A percentile compares a stretch with the other conserved stretches of the same genome.
These are phyloP conservation scores for Corydoras maculifer DNA, from an alignment of 2,113 vertebrate species.

Conservation along the genomic window DNA sequence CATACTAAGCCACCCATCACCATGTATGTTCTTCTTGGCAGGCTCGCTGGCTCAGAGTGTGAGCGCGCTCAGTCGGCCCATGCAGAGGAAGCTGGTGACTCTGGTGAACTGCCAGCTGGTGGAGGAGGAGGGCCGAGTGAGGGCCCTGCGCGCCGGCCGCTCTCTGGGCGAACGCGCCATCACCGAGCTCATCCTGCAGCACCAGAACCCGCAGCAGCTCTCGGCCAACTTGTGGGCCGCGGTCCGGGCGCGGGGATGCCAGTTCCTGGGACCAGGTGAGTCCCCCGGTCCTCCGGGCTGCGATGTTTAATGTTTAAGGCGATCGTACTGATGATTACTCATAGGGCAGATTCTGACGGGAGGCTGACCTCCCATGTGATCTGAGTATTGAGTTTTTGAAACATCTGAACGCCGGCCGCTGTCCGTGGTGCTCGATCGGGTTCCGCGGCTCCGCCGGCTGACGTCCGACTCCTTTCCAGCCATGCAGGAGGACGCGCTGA, in stretches of 20 bases:
- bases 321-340: constrained; percentile 62
- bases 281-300: constrained; percentile 43
- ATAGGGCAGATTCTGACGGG: constrained; percentile 72
- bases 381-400: constrained; percentile 24
- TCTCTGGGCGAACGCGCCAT: constrained; percentile 91
- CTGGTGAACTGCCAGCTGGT: constrained; percentile 94
- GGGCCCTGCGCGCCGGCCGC: constrained; percentile 83
- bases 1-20: too few relatives aligned
- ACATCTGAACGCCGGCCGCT: background rate
- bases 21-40: constrained; percentile 34
- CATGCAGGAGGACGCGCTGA: constrained; percentile 95
- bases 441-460: too few relatives aligned
- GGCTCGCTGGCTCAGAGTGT: constrained; percentile 80
- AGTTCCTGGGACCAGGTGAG: constrained; percentile 94
- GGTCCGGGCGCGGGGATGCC: constrained; percentile 89
- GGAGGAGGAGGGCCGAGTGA: constrained; percentile 88
- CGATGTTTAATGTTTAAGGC: background rate
- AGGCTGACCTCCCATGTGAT: constrained; percentile 17
- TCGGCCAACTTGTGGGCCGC: constrained; percentile 97
- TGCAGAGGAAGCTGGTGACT: constrained; percentile 95
- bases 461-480: constrained; percentile 56
- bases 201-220: constrained; percentile 95
- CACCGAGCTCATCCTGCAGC: constrained; percentile 95
- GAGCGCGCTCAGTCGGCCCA: constrained; percentile 87
- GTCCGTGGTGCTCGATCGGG: background rate